Base-by-base conservation (phyloP, 2,797 vertebrate species). In the Syndactyla subalaris region DNA sequence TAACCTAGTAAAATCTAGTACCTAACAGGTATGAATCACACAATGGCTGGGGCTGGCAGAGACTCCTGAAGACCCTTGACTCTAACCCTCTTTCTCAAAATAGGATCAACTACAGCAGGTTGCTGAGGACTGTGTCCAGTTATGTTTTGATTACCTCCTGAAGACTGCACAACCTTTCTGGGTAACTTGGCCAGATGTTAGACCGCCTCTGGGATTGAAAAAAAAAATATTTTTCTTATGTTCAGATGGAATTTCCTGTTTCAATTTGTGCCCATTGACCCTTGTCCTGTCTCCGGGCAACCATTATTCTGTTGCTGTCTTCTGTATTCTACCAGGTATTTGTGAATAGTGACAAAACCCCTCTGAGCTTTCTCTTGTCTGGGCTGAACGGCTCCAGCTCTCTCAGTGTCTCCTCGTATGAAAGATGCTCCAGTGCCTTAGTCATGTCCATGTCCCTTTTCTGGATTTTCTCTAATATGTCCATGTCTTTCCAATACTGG, bases 231-330 rank as follows among this genome's bases (percentile, higher is more conserved):
- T 41, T 46, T 30, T 65, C 2, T 26, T 43, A 1, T 17, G 5
- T 77, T 84, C 32, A 20, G 16, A 15, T 29, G 4, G 7, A 70
- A 49, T 49, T 81, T 77, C 5, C 6, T 29, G 12, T 34, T 67
- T 66, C 12, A 22, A 7, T 70, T 18, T 55, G 34, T 48, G 14
- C 39, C 24, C 48, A 14, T 6, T 54, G 39, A 15, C 12, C 6
- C 1, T 58, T 38, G 13, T 38, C 15, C 22, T 41, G 10, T 61
- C 12, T 19, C 55, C 48, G 19, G 15, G 7, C 45, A 48, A 46
- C 3, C 1, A 26, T 43, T 23, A 2, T 15, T 67, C 36, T 81
- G 10, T 7, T 0, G 2, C 19, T 48, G n/a, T 46, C 12, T 49
- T 43, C 18, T 71, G 14, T 55, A 48, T 32, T 51, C 11, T 16